A percentile compares a stretch with the other conserved stretches of the same genome.
Conservation (phyloP, 2,888 invertebrate species). For the Busseola fusca region DNA sequence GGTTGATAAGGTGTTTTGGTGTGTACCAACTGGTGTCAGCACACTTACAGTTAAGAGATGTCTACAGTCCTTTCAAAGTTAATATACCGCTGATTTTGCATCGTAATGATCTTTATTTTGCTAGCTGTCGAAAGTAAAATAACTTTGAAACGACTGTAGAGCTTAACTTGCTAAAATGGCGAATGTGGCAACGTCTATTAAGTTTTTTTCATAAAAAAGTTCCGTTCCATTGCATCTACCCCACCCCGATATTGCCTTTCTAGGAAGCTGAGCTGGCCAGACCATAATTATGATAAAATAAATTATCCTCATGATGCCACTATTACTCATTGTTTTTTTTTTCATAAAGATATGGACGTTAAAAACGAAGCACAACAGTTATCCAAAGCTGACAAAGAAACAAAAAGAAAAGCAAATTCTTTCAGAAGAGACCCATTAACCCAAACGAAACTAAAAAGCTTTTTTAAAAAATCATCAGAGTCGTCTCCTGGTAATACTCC, state of each 20-base stretch:
- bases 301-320: not conserved
- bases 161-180: slow-evolving; percentile 1
- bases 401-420: slow-evolving; percentile 83
- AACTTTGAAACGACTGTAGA: not conserved
- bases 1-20: not conserved
- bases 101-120: not conserved
- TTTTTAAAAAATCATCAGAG: slow-evolving; percentile 78
- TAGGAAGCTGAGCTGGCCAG: not conserved
- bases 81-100: not conserved
- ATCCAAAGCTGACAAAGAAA: slow-evolving; percentile 84
- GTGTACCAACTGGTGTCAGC: not conserved
- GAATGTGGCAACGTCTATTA: not conserved
- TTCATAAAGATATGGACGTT: slow-evolving; percentile 67
- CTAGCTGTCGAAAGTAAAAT: slow-evolving; percentile 1
- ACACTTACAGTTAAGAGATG: not conserved
- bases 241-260: not conserved
- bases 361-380: slow-evolving; percentile 71
- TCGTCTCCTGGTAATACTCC: slow-evolving; percentile 66
- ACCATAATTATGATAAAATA: not conserved
- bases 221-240: not conserved
- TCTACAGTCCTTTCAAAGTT: not conserved
- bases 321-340: not conserved
- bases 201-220: not conserved
- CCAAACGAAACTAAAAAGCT: slow-evolving; percentile 85
- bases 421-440: slow-evolving; percentile 85